Conservation (phyloP, 2,113 vertebrate species). For the zebrafish (Danio rerio) region DNA sequence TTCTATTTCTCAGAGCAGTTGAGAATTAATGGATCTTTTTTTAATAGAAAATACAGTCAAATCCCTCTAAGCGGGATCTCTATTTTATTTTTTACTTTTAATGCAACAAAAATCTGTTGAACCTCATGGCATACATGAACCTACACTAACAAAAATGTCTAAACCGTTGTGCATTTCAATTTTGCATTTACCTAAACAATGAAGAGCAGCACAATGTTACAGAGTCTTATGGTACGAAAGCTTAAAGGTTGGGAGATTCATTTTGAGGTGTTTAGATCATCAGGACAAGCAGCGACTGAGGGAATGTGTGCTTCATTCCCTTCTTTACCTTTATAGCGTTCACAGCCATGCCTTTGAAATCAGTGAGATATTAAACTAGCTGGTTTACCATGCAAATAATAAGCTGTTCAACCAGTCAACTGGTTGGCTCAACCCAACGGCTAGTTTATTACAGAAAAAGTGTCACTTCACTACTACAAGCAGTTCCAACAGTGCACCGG, state of each 20-base stretch:
- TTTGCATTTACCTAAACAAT: constrained; percentile 23
- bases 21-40: constrained; percentile 30
- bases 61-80: constrained; percentile 38
- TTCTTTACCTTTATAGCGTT: constrained; percentile 3
- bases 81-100: constrained; percentile 26
- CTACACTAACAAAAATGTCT: constrained; percentile 38
- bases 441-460: background rate
- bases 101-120: constrained; percentile 24
- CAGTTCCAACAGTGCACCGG: constrained; percentile 20
- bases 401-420: background rate
- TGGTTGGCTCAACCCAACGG: background rate
- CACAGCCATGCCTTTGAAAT: constrained; percentile 10
- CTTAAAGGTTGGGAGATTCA: constrained; percentile 7
- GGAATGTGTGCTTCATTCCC: constrained; percentile 35
- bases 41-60: constrained; percentile 46
- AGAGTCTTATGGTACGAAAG: constrained; percentile 27
- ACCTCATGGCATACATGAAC: background rate
- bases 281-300: constrained; percentile 34
- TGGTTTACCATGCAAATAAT: constrained; percentile 25
- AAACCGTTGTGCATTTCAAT: constrained; percentile 40
- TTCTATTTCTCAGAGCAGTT: constrained; percentile 30
- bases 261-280: constrained; percentile 31
- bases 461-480: constrained; percentile 9
- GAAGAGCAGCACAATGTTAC: constrained; percentile 41
- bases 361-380: background rate